A percentile compares a stretch with the other conserved stretches of the same genome.
Evolutionary conservation across 1,140 invertebrate genomes (phyloP).

Genomic region (Pseudomyrmex concolor): DNA sequence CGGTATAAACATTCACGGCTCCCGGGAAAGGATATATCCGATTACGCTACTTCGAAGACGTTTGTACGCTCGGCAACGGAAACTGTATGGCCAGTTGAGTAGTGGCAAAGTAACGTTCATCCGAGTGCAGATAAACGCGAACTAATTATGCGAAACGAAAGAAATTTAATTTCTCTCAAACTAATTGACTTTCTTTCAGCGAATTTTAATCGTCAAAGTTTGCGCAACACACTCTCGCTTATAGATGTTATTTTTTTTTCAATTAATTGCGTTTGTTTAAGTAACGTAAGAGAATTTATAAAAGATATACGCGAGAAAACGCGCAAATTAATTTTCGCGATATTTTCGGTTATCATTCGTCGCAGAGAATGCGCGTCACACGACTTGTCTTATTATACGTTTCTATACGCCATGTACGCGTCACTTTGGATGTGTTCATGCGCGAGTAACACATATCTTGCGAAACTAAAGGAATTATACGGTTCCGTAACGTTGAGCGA

Average conservation of each 20-base stretch:
- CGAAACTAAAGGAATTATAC: slow-evolving; percentile 43
- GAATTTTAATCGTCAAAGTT: too few relatives aligned
- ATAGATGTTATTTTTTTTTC: too few relatives aligned
- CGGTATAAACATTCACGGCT: slow-evolving; percentile 52
- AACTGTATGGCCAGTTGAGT: slow-evolving; percentile 5
- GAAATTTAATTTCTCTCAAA: too few relatives aligned
- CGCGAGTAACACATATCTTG: slow-evolving; percentile 15
- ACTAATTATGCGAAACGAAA: not conserved
- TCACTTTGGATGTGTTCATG: slow-evolving; percentile 1
- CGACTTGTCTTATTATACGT: too few relatives aligned
- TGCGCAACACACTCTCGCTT: too few relatives aligned
- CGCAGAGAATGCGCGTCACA: too few relatives aligned
- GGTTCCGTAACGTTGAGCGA: not conserved
- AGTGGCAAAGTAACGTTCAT: slow-evolving; percentile 16
- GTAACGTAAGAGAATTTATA: too few relatives aligned
- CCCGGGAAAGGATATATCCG: slow-evolving; percentile 8
- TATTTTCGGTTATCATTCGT: too few relatives aligned
- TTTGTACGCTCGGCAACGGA: not conserved
- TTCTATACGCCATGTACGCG: not conserved
- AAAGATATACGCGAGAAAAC: too few relatives aligned
- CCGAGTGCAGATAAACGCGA: not conserved
- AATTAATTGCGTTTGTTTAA: too few relatives aligned
- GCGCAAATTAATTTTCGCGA: too few relatives aligned
- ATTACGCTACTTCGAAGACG: slow-evolving; percentile 35
- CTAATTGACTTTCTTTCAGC: too few relatives aligned